Conservation (phyloP, 2,888 invertebrate genomes). For the Carterocephalus palaemon region DNA sequence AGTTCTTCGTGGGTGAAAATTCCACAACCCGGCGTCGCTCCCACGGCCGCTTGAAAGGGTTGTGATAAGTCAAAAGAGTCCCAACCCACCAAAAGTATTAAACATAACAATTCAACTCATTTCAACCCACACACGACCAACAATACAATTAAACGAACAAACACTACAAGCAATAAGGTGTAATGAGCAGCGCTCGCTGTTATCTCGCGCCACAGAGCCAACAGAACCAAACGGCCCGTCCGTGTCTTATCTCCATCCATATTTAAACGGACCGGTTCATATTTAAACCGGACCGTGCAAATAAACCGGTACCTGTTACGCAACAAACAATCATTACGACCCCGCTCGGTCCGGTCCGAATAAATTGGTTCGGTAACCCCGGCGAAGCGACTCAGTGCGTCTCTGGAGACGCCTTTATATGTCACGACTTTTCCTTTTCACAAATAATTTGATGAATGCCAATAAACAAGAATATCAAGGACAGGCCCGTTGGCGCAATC, state of each 20-base stretch:
- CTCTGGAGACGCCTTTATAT: constrained; percentile 29
- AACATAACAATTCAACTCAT: not conserved
- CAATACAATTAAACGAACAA: constrained; percentile 16
- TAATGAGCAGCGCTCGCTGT: constrained; percentile 5
- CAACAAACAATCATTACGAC: constrained; percentile 49
- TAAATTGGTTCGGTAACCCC: constrained; percentile 53
- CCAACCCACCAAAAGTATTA: not conserved
- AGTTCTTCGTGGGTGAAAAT: too few relatives aligned
- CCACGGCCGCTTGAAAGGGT: too few relatives aligned
- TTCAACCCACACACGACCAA: constrained; percentile 4
- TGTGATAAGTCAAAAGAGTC: too few relatives aligned
- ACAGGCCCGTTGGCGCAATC: too few relatives aligned
- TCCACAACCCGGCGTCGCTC: too few relatives aligned
- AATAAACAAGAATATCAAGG: too few relatives aligned
- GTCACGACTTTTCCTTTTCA: constrained; percentile 21
- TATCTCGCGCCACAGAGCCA: constrained; percentile 27
- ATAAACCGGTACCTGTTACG: constrained; percentile 39
- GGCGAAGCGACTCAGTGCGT: constrained; percentile 41
- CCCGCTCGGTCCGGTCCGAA: constrained; percentile 42
- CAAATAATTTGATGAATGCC: not conserved
- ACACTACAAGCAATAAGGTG: not conserved
- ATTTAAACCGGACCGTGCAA: constrained; percentile 41
- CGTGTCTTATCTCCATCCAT: constrained; percentile 50
- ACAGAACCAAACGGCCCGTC: constrained; percentile 34
- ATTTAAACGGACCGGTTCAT: constrained; percentile 39